Conservation (phyloP, 2,888 invertebrate genomes). For the Agapostemon virescens region DNA sequence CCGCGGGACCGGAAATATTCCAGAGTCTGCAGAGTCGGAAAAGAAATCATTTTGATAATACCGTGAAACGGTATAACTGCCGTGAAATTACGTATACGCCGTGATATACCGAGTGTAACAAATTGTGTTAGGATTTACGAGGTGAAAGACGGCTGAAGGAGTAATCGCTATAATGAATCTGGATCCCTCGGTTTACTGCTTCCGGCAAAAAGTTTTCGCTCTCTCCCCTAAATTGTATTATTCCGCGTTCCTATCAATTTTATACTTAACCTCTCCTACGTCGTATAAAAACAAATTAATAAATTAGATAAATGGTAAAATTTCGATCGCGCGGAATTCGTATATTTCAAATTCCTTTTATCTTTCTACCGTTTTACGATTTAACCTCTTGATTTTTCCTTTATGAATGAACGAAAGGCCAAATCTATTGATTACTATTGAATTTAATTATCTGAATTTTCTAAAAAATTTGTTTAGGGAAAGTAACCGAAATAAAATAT, state of each 20-base stretch:
- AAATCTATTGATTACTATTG: too few species aligned
- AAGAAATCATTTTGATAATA: slow-evolving; percentile 23
- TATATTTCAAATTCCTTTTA: too few species aligned
- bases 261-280: too few species aligned
- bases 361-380: too few species aligned
- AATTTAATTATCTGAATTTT: too few species aligned
- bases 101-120: background rate
- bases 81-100: background rate
- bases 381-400: too few species aligned
- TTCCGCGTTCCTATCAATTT: background rate
- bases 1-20: slow-evolving; percentile 12
- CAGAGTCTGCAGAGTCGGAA: background rate
- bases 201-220: background rate
- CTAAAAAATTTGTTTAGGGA: too few species aligned
- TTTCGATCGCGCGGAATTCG: too few species aligned
- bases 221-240: background rate
- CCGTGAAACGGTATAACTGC: background rate
- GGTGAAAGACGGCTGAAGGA: background rate
- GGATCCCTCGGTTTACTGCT: background rate
- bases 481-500: too few species aligned
- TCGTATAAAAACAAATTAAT: too few species aligned
- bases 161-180: slow-evolving; percentile 2
- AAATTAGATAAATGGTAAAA: too few species aligned
- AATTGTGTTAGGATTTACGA: slow-evolving; percentile 9
- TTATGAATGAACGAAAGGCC: too few species aligned